phyloP scores from a whole-genome alignment of 2,797 vertebrate species.

The Gastrophryne carolinensis region DNA sequence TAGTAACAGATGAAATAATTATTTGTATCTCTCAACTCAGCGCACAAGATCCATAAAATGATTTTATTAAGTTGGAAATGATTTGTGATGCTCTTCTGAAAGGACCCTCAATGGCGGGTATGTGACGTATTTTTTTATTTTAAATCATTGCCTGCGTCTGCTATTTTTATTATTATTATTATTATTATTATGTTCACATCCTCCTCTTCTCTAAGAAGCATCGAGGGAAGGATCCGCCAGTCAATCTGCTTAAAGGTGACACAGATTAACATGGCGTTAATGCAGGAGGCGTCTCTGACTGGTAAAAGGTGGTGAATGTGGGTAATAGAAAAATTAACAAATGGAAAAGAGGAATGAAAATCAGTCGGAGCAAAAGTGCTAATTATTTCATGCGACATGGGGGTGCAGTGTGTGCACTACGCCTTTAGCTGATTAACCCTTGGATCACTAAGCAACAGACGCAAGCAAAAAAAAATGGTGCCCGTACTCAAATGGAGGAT shows the following conservation, averaged over 20 bases:
- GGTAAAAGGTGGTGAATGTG: conserved; percentile 44
- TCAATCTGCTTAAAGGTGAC: conserved; percentile 50
- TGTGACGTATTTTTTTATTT: background rate
- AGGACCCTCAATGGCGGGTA: background rate
- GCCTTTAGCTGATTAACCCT: conserved; percentile 20
- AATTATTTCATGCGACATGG: conserved; percentile 44
- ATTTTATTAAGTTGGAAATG: too few species aligned
- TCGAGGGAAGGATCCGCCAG: conserved; percentile 37
- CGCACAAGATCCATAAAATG: too few species aligned
- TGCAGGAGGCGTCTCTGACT: conserved; percentile 39
- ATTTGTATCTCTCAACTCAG: too few species aligned
- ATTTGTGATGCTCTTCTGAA: too few species aligned
- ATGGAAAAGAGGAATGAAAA: conserved; percentile 18
- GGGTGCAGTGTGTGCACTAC: too few species aligned
- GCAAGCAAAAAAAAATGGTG: too few species aligned
- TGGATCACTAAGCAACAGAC: too few species aligned
- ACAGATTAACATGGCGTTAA: conserved; percentile 48
- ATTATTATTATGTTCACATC: too few species aligned
- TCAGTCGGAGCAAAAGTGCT: conserved; percentile 41
- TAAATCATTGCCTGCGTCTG: background rate
- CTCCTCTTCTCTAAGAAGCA: conserved; percentile 31
- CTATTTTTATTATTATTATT: conserved; percentile 50
- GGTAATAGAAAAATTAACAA: conserved; percentile 49
- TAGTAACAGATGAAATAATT: too few species aligned
- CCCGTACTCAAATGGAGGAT: too few species aligned